Percentiles rank a stretch among this genome's conserved stretches.
Conservation (phyloP, 2,797 vertebrate genomes). For the Zalophus californianus region DNA sequence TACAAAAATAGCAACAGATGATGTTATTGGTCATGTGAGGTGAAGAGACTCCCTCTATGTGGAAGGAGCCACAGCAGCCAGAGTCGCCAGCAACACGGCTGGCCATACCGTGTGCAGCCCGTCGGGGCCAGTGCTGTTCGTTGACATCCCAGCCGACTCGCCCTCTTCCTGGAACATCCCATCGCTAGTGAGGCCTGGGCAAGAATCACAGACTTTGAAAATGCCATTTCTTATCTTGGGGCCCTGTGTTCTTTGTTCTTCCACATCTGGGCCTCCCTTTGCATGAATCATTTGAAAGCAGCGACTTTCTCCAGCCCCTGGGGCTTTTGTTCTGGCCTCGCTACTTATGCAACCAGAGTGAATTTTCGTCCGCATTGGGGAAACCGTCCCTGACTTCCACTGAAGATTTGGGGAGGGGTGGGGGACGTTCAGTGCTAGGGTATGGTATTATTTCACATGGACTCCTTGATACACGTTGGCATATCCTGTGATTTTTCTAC, state of each 20-base stretch:
- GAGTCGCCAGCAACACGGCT: not conserved
- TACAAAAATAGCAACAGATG: not conserved
- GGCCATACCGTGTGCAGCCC: rapidly evolving
- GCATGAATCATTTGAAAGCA: not conserved
- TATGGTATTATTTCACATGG: rapidly evolving
- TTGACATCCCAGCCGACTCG: not conserved
- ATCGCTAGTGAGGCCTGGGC: rapidly evolving
- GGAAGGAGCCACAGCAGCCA: not conserved
- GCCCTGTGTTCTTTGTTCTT: not conserved
- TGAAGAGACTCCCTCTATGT: not conserved
- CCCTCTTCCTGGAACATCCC: not conserved
- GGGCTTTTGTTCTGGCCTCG: not conserved
- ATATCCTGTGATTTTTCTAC: too few relatives aligned
- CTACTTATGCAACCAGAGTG: not conserved
- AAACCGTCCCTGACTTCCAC: not conserved
- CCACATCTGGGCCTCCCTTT: too few relatives aligned
- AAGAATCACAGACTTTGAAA: not conserved
- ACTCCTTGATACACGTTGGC: rapidly evolving
- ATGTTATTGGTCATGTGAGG: not conserved
- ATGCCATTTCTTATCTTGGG: too few relatives aligned
- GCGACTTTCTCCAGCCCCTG: rapidly evolving
- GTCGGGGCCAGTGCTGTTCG: rapidly evolving
- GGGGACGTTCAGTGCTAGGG: not conserved
- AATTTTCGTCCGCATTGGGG: not conserved
- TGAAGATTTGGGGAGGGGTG: not conserved